Percentiles rank a stretch among this genome's conserved stretches.
These are phyloP conservation scores for Pterostichus niger DNA, from an alignment of 2,888 invertebrate species.

Conservation along the genomic window DNA sequence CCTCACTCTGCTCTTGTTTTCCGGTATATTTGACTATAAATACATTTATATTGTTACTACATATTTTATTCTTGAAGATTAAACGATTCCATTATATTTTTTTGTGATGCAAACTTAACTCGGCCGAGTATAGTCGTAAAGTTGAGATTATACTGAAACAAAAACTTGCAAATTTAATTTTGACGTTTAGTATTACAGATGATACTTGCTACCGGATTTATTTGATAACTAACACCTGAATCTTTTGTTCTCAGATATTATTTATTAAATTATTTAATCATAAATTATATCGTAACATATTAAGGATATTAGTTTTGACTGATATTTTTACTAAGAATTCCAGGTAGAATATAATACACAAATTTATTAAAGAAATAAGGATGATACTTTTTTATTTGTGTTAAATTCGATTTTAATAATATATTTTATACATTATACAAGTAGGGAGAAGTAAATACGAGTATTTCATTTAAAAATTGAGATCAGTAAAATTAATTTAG, in stretches of 20 bases:
- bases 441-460: too few relatives aligned
- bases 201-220: conserved; percentile 40
- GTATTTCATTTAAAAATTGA: too few relatives aligned
- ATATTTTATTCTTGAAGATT: too few relatives aligned
- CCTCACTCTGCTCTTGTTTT: too few relatives aligned
- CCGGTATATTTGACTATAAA: too few relatives aligned
- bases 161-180: conserved; percentile 32
- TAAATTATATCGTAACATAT: conserved; percentile 20
- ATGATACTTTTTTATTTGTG: neutral
- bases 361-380: neutral
- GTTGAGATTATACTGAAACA: conserved; percentile 14
- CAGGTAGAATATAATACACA: neutral
- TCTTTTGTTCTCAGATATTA: conserved; percentile 38
- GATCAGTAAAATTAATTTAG: too few relatives aligned
- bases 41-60: too few relatives aligned
- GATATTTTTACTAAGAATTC: conserved; percentile 21
- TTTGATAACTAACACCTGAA: conserved; percentile 32
- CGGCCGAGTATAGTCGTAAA: neutral
- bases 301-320: conserved; percentile 26
- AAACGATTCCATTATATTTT: too few relatives aligned
- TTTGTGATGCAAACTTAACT: too few relatives aligned
- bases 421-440: too few relatives aligned
- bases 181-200: conserved; percentile 32
- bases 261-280: conserved; percentile 43
- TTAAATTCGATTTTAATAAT: too few relatives aligned